Evolutionary conservation across 1,140 invertebrate genomes (phyloP), one percentile per base, ranked within the genome.

Genomic region (Chrysomallon squamiferum): DNA sequence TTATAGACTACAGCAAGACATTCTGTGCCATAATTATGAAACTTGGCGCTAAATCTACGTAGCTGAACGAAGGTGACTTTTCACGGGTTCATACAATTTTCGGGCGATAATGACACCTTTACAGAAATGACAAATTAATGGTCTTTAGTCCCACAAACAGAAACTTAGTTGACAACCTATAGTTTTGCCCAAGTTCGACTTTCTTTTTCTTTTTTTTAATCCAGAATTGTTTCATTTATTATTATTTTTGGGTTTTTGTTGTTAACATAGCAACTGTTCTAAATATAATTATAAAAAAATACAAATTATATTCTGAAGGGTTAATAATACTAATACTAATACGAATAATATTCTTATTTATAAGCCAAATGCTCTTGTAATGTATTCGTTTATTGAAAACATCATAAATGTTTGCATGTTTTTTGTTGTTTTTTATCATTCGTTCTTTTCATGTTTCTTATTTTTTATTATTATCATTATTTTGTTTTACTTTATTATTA

Each of bases 21-120:
- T 22, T 6, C 29, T 54, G 22, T 4, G 50, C 50, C n/a, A 54
- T 54, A 54, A 54, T 54, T 54, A 54, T 54, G 50, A 18, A 54
- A 27, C 18, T 20, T 25, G 29, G 29, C 50, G 22, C 22, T 27
- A 54, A 54, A 22, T 15, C 9, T 25, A 22, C 50, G 18, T 18
- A 5, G 50, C 22, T 15, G 29, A 25, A 30, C 4, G 50, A 7
- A 54, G 29, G 29, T 13, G 22, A 54, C 25, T 47, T 54, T 54
- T 27, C 29, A 27, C 50, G 9, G 50, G 22, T 30, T 30, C 22
- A 27, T 25, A 25, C 22, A 54, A 30, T 54, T 54, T 54, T 15
- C 22, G 7, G n/a, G 50, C 50, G 50, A 54, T 54, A 54, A 54
- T 54, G 50, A 54, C 50, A 54, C 22, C 50, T 22, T 54, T 18